A percentile compares a stretch with the other conserved stretches of the same genome.
These are phyloP conservation scores for Drosophila gunungcola DNA, from an alignment of 1,140 invertebrate genomes.

Conservation along the genomic window DNA sequence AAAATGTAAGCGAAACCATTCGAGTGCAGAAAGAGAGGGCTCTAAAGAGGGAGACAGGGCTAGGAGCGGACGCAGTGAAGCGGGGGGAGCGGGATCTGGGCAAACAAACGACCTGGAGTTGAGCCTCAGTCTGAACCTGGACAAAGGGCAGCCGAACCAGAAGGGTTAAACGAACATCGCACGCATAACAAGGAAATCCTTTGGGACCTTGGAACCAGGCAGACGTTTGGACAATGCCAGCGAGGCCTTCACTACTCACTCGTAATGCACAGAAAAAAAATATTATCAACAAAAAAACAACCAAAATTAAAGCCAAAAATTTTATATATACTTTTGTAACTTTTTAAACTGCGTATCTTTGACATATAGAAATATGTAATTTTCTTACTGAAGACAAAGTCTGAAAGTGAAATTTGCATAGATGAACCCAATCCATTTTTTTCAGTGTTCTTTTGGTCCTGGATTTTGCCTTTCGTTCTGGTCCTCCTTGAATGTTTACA, in stretches of 20 bases:
- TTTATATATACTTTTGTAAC: no score
- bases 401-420: no score
- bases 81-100: conserved; percentile 18
- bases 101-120: conserved; percentile 75
- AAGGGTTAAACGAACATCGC: conserved; percentile 79
- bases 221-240: conserved; percentile 58
- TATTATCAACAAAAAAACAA: neutral
- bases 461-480: conserved; percentile 21
- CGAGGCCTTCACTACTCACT: conserved; percentile 60
- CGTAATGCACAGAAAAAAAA: neutral
- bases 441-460: conserved; percentile 33
- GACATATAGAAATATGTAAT: no score
- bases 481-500: conserved; percentile 66
- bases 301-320: neutral
- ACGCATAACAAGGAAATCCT: conserved; percentile 83
- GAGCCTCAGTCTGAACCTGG: conserved; percentile 61
- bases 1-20: conserved; percentile 83
- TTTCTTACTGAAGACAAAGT: no score
- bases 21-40: conserved; percentile 53
- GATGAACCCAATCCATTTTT: neutral
- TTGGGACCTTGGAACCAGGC: conserved; percentile 71
- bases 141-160: conserved; percentile 70
- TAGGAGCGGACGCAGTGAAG: conserved; percentile 11
- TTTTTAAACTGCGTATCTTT: no score
- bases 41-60: neutral